Evolutionary conservation across 2,888 invertebrate species (phyloP).

Genomic region (Pyralis farinalis): DNA sequence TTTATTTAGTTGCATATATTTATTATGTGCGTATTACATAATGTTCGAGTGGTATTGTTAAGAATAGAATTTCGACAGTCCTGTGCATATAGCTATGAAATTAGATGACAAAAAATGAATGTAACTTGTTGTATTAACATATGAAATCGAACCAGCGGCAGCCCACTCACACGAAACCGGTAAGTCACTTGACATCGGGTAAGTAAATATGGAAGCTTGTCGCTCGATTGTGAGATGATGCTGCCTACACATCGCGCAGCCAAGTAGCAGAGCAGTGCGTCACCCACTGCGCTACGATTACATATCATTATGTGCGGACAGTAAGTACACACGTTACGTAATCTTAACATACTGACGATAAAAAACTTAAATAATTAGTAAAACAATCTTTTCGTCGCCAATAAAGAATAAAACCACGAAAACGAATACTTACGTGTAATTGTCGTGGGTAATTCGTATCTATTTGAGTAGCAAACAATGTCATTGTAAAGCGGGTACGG

Average conservation of each 20-base stretch:
- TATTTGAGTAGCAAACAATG: no score
- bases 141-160: conserved; percentile 59
- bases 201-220: conserved; percentile 77
- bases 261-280: conserved; percentile 15
- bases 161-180: conserved; percentile 73
- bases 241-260: conserved; percentile 60
- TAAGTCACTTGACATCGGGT: conserved; percentile 63
- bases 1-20: no score
- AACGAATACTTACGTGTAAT: no score
- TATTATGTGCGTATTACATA: not conserved
- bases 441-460: no score
- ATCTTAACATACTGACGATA: no score
- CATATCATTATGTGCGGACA: no score
- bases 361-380: no score
- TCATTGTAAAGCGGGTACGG: no score
- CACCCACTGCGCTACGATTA: conserved; percentile 4
- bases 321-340: no score
- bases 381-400: no score
- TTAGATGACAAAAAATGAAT: conserved; percentile 26
- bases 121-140: conserved; percentile 58
- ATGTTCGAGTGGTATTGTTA: conserved; percentile 1
- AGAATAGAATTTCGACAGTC: conserved; percentile 6
- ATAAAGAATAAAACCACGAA: no score
- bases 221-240: conserved; percentile 59
- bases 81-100: conserved; percentile 4